A percentile compares a stretch with the other conserved stretches of the same genome.
Conservation (phyloP, 2,888 invertebrate genomes). For the Opisthograptis luteolata region DNA sequence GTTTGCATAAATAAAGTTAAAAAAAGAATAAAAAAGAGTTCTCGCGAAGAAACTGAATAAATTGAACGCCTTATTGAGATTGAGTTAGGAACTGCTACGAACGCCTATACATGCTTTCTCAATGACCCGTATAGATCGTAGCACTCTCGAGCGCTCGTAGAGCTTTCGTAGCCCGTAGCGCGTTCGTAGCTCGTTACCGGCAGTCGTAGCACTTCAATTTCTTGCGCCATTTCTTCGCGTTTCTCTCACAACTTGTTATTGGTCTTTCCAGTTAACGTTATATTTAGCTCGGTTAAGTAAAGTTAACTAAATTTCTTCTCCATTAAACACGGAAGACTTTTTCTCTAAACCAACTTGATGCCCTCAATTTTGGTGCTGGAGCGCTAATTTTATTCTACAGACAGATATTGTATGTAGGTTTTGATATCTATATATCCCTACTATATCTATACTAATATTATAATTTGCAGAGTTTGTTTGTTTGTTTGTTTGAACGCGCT, state of each 20-base stretch:
- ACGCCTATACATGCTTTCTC: conserved; percentile 2
- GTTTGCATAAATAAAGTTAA: conserved; percentile 11
- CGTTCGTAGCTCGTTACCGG: conserved; percentile 55
- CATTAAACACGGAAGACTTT: too few species aligned
- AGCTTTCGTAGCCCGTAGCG: conserved; percentile 34
- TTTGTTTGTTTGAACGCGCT: too few species aligned
- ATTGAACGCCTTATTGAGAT: conserved; percentile 15
- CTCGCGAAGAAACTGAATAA: conserved; percentile 7
- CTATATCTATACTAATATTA: too few species aligned
- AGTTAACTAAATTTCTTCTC: conserved; percentile 11
- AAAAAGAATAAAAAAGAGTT: too few species aligned
- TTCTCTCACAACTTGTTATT: conserved; percentile 43
- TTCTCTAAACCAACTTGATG: too few species aligned
- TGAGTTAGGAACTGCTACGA: conserved; percentile 5
- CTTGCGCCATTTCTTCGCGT: conserved; percentile 53
- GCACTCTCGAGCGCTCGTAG: conserved; percentile 29
- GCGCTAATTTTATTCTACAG: too few species aligned
- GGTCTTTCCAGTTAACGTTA: conserved; percentile 24
- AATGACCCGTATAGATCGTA: conserved; percentile 26
- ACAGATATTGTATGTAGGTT: too few species aligned
- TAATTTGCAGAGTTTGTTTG: too few species aligned
- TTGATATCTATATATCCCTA: too few species aligned
- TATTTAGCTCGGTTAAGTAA: conserved; percentile 25
- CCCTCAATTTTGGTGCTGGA: too few species aligned
- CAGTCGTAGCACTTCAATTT: conserved; percentile 60